phyloP scores from a whole-genome alignment of 2,113 vertebrate species.

The Nesospiza acunhae region DNA sequence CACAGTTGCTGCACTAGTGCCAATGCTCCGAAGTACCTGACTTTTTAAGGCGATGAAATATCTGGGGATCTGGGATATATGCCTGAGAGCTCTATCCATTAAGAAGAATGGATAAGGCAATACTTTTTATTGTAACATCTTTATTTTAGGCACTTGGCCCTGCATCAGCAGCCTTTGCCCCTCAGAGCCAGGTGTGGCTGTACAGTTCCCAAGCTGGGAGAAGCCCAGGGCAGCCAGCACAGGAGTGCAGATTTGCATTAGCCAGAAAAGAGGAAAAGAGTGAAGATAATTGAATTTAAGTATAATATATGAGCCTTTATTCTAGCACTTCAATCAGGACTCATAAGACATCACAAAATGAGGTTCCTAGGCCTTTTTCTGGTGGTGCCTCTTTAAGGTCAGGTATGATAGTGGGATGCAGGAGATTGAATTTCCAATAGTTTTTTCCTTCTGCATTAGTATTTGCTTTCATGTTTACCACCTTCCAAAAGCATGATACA shows the following conservation, averaged over 20 bases:
- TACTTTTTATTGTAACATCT: background rate
- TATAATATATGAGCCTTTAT: background rate
- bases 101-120: background rate
- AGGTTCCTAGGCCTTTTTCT: background rate
- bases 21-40: background rate
- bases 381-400: background rate
- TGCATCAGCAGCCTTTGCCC: background rate
- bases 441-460: background rate
- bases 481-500: background rate
- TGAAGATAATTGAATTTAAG: background rate
- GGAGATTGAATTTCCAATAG: background rate
- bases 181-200: accelerated
- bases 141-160: background rate
- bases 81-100: background rate
- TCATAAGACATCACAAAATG: background rate
- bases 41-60: background rate
- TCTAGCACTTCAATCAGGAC: background rate
- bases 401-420: background rate
- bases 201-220: background rate
- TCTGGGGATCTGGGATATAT: too few relatives aligned
- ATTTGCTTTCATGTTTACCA: background rate
- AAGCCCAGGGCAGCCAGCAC: background rate
- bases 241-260: background rate
- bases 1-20: background rate
- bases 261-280: background rate